These are phyloP conservation scores for Alca torda DNA, from an alignment of 2,797 vertebrate genomes.

Conservation along the genomic window DNA sequence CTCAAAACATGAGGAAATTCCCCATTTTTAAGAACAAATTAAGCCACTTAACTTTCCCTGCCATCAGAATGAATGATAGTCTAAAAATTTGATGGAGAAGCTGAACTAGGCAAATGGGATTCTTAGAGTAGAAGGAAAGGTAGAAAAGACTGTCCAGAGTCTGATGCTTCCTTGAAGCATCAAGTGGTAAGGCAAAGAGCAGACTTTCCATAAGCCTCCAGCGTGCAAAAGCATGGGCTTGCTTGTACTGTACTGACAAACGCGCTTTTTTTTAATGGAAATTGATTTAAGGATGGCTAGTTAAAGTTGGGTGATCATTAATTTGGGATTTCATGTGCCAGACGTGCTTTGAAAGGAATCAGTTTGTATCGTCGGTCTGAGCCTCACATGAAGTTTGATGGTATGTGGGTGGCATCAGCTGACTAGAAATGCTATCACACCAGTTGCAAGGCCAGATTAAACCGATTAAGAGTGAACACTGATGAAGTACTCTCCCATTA, in stretches of 20 bases:
- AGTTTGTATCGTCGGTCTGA: neutral
- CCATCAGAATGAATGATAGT: neutral
- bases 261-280: neutral
- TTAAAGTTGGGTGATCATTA: neutral
- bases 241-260: neutral
- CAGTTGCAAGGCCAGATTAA: slow-evolving; percentile 13
- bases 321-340: neutral
- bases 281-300: neutral
- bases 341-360: neutral
- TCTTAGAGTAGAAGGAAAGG: neutral
- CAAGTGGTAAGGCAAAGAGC: neutral
- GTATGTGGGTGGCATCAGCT: slow-evolving; percentile 2
- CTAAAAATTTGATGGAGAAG: neutral
- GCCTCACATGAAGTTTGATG: neutral
- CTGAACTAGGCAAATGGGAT: neutral
- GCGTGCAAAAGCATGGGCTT: neutral
- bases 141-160: neutral
- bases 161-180: neutral
- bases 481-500: neutral
- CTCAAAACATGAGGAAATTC: neutral
- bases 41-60: neutral
- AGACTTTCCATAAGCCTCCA: neutral
- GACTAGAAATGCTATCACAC: slow-evolving; percentile 21
- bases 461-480: neutral
- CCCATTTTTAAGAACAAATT: slow-evolving; percentile 18